Evolutionary conservation across 2,797 vertebrate genomes (phyloP).

Genomic region (Gadopsis marmoratus): DNA sequence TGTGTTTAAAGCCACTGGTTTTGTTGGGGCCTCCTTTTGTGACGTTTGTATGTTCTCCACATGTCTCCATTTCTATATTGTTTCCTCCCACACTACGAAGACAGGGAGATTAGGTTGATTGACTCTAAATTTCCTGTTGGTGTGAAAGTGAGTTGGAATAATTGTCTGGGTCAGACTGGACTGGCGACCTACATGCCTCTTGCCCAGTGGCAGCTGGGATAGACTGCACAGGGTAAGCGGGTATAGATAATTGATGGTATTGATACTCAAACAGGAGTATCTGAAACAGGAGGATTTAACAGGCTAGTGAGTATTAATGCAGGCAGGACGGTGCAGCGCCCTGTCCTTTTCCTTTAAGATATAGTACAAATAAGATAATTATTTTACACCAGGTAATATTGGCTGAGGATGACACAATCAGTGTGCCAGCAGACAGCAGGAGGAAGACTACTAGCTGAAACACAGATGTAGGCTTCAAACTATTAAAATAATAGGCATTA

Average conservation of each 20-base stretch:
- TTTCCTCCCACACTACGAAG: too few species aligned
- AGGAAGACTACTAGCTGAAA: not conserved
- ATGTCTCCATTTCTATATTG: too few species aligned
- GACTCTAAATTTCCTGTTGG: too few species aligned
- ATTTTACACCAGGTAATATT: not conserved
- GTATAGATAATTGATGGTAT: not conserved
- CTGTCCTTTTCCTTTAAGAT: not conserved
- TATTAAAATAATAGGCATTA: not conserved
- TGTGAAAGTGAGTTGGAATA: too few species aligned
- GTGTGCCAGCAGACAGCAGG: not conserved
- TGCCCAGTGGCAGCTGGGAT: not conserved
- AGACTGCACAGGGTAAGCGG: not conserved
- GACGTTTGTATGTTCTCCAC: too few species aligned
- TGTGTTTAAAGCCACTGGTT: too few species aligned
- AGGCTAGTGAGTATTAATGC: not conserved
- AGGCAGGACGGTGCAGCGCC: too few species aligned
- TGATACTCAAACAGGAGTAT: too few species aligned
- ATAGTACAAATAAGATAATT: not conserved
- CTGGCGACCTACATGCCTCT: not conserved
- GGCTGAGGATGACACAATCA: not conserved
- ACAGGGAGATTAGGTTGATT: too few species aligned
- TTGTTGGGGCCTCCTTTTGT: too few species aligned
- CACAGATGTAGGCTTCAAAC: not conserved
- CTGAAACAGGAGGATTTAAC: too few species aligned
- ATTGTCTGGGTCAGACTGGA: not conserved